Evolutionary conservation across 2,113 vertebrate genomes (phyloP).

Genomic region (Takifugu flavidus): DNA sequence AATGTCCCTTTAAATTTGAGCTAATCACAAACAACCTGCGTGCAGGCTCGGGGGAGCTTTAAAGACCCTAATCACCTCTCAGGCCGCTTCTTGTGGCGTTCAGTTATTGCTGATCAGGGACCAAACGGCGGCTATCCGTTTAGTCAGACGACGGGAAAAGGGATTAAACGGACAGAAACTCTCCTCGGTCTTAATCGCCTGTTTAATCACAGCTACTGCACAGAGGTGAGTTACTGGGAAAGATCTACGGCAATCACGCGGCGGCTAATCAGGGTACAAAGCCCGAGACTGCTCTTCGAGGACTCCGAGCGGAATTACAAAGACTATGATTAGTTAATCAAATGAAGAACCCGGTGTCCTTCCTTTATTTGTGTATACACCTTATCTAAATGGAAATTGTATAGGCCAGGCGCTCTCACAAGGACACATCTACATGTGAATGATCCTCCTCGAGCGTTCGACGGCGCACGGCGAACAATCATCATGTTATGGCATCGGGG

Average conservation of each 20-base stretch:
- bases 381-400: conserved; percentile 75
- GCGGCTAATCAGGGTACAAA: conserved; percentile 67
- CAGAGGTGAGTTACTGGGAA: conserved; percentile 63
- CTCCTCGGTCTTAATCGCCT: conserved; percentile 56
- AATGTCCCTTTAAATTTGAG: conserved; percentile 61
- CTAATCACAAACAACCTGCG: conserved; percentile 65
- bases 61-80: conserved; percentile 68
- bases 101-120: conserved; percentile 59
- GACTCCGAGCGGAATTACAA: conserved; percentile 72
- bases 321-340: conserved; percentile 81
- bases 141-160: conserved; percentile 47
- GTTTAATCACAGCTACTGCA: conserved; percentile 69
- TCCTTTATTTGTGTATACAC: conserved; percentile 70
- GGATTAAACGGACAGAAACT: conserved; percentile 65
- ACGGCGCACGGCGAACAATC: conserved; percentile 61
- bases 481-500: conserved; percentile 58
- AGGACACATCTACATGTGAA: conserved; percentile 75
- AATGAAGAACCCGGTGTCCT: conserved; percentile 70
- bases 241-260: conserved; percentile 72
- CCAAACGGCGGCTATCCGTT: conserved; percentile 41
- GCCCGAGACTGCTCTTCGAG: conserved; percentile 61
- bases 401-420: conserved; percentile 59
- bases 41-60: conserved; percentile 56
- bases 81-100: conserved; percentile 54
- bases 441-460: conserved; percentile 57